Evolutionary conservation across 2,113 vertebrate species (phyloP).

Genomic region (Helogale parvula): DNA sequence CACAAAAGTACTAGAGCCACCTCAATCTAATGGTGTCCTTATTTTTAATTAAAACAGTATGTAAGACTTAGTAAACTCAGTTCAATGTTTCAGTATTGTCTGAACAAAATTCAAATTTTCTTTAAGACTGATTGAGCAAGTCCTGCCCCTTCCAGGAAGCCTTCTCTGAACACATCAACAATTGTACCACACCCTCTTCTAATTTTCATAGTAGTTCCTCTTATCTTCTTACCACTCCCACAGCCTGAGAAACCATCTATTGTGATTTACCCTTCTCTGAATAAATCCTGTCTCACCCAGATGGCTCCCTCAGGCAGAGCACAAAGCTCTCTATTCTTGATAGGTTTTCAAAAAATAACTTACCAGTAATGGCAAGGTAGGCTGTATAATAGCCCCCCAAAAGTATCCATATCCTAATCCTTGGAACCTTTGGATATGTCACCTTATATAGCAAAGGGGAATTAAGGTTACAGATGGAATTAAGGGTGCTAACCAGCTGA

Average conservation of each 20-base stretch:
- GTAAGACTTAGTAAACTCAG: background rate
- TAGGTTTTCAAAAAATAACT: background rate
- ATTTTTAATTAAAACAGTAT: conserved; percentile 1
- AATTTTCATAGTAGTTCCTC: conserved; percentile 50
- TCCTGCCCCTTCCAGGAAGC: conserved; percentile 12
- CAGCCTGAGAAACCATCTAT: background rate
- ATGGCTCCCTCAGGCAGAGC: background rate
- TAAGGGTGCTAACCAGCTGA: background rate
- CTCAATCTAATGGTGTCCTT: background rate
- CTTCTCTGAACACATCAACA: background rate
- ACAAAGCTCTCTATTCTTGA: background rate
- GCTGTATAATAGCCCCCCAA: background rate
- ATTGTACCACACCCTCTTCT: background rate
- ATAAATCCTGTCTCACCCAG: background rate
- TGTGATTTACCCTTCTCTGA: conserved; percentile 38
- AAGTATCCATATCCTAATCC: background rate
- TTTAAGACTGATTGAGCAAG: background rate
- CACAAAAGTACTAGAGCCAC: background rate
- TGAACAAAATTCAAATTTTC: background rate
- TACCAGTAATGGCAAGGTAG: background rate
- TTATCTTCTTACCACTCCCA: background rate
- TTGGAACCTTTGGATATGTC: background rate
- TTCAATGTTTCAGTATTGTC: background rate
- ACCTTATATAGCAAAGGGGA: background rate
- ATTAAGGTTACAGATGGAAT: background rate